Conservation (phyloP, 2,797 vertebrate genomes). For the Enteromius radiatus region DNA sequence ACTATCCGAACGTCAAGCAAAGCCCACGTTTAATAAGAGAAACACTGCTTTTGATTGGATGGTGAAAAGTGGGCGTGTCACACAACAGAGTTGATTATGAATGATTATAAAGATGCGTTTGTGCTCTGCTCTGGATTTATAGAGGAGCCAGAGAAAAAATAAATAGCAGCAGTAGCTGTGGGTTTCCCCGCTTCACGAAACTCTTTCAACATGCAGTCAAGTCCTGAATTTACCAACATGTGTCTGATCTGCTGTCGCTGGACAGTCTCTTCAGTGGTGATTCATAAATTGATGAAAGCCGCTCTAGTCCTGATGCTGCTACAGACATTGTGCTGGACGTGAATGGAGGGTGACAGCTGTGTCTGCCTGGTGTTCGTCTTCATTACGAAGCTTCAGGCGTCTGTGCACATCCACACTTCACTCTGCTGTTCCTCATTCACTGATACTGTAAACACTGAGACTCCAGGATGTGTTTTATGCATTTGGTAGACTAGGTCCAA, state of each 20-base stretch:
- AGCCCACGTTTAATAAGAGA: neutral
- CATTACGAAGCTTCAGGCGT: slow-evolving; percentile 18
- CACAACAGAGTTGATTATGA: neutral
- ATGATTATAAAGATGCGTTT: neutral
- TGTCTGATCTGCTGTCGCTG: neutral
- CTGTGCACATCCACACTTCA: neutral
- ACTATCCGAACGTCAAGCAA: neutral
- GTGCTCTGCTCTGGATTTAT: neutral
- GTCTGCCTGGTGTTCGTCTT: slow-evolving; percentile 26
- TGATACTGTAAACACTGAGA: neutral
- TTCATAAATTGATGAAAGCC: neutral
- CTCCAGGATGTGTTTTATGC: neutral
- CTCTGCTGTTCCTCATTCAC: neutral
- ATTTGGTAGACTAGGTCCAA: neutral
- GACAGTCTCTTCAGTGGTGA: neutral
- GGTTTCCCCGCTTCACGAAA: neutral
- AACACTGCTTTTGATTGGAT: neutral
- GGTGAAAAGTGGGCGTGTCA: neutral
- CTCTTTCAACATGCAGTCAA: neutral
- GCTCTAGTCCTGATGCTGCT: neutral
- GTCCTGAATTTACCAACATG: neutral
- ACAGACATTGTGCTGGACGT: neutral
- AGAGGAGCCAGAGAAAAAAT: neutral
- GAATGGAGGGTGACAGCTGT: neutral
- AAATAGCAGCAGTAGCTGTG: neutral